Percentiles rank a stretch among this genome's conserved stretches.
These are phyloP conservation scores for Eupeodes luniger DNA, from an alignment of 2,888 invertebrate species.

Conservation along the genomic window DNA sequence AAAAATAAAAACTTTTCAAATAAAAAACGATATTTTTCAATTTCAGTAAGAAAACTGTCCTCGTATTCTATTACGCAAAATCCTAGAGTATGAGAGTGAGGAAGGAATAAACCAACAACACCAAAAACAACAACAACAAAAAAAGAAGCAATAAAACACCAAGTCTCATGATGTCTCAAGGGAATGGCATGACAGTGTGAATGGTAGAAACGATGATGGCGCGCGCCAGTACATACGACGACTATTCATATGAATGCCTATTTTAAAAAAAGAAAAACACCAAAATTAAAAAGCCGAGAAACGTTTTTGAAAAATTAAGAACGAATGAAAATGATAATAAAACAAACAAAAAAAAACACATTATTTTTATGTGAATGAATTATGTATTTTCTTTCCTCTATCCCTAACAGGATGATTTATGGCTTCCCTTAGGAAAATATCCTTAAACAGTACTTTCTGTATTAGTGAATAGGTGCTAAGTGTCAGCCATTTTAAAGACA, in stretches of 20 bases:
- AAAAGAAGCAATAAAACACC: constrained; percentile 43
- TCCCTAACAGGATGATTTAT: neutral
- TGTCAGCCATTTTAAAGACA: constrained; percentile 72
- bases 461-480: constrained; percentile 2
- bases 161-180: constrained; percentile 37
- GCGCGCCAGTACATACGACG: constrained; percentile 61
- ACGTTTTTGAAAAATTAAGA: neutral
- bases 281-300: neutral
- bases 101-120: constrained; percentile 17
- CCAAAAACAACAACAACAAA: neutral
- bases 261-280: neutral
- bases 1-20: neutral
- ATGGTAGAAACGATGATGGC: constrained; percentile 44
- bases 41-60: constrained; percentile 2
- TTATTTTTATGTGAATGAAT: neutral
- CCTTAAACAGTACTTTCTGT: neutral
- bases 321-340: neutral
- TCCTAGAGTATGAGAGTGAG: constrained; percentile 48
- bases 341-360: too few relatives aligned
- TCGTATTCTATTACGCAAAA: constrained; percentile 61
- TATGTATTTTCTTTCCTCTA: neutral
- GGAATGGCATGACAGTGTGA: constrained; percentile 31
- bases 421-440: neutral
- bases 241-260: neutral
- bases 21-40: constrained; percentile 26